A percentile compares a stretch with the other conserved stretches of the same genome.
phyloP scores from a whole-genome alignment of 2,888 invertebrate species.

The Drosophila helvetica region DNA sequence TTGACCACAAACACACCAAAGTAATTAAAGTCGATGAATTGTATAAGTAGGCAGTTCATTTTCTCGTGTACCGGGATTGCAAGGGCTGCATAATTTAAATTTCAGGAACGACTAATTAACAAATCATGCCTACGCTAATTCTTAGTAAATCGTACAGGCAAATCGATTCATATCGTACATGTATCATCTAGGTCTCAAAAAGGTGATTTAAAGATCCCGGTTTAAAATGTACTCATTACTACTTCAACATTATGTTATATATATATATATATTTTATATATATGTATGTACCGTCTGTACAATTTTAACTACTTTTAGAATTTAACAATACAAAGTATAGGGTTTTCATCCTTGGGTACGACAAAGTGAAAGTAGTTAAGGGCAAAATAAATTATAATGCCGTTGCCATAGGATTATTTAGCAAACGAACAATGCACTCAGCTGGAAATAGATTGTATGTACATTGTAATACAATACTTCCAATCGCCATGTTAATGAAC shows the following conservation, averaged over 20 bases:
- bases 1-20: constrained; percentile 63
- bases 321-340: not conserved
- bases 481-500: constrained; percentile 57
- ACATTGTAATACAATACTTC: constrained; percentile 4
- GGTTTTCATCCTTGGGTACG: not conserved
- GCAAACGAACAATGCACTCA: not conserved
- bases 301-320: not conserved
- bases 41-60: constrained; percentile 58
- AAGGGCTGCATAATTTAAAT: constrained; percentile 37
- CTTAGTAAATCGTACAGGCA: not conserved
- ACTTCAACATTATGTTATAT: too few species aligned
- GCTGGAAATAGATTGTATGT: constrained; percentile 2
- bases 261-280: too few species aligned
- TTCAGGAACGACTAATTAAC: constrained; percentile 21
- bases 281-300: too few species aligned
- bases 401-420: not conserved
- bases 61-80: constrained; percentile 43
- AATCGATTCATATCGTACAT: not conserved
- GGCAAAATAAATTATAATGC: not conserved
- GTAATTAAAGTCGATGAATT: constrained; percentile 63
- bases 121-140: constrained; percentile 10
- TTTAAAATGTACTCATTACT: not conserved
- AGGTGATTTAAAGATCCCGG: not conserved
- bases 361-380: not conserved
- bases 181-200: not conserved